Conservation (phyloP, 2,888 invertebrate species). For the Julus scandinavius region DNA sequence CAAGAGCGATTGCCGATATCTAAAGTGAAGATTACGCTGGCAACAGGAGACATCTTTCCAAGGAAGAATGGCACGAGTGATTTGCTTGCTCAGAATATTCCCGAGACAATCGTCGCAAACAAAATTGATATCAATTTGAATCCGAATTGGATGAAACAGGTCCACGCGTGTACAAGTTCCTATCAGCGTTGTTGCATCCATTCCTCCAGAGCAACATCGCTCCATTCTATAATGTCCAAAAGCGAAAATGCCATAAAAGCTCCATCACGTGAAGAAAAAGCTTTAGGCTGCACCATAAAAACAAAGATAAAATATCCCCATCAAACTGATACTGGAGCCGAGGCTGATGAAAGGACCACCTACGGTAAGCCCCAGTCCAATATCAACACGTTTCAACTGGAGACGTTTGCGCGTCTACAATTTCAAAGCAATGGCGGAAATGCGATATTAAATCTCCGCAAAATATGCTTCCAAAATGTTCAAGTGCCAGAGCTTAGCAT, state of each 20-base stretch:
- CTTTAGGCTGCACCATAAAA: constrained; percentile 19
- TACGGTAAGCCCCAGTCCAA: neutral
- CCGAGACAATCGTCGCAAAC: neutral
- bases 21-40: neutral
- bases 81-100: constrained; percentile 15
- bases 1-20: neutral
- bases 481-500: neutral
- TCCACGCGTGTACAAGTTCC: neutral
- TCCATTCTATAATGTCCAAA: constrained; percentile 22
- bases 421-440: neutral
- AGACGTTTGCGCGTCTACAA: neutral
- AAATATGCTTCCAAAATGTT: neutral
- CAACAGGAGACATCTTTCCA: neutral
- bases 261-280: neutral
- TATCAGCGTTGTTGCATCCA: neutral
- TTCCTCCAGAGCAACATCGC: neutral
- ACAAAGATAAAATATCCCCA: neutral
- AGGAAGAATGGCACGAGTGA: neutral
- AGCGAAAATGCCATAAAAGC: constrained; percentile 18
- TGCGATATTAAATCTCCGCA: neutral
- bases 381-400: neutral
- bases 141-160: neutral
- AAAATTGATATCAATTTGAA: constrained; percentile 32
- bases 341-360: constrained; percentile 23
- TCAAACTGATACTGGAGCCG: neutral